Conservation (phyloP, 2,113 vertebrate genomes). For the Protobothrops flavoviridis region DNA sequence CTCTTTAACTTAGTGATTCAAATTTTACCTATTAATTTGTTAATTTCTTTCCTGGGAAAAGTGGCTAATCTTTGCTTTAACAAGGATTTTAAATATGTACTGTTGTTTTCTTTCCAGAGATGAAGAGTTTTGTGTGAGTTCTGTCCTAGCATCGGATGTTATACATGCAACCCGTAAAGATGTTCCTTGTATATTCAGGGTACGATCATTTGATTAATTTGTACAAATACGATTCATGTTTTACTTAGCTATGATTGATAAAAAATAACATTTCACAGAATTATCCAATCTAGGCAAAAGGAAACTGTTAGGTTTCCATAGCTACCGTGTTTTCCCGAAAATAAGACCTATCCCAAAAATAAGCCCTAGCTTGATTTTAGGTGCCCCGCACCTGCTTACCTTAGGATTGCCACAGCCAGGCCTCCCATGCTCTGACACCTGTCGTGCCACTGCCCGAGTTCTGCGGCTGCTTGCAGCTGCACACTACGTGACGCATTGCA, state of each 20-base stretch:
- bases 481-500: no score
- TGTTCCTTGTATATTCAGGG: constrained; percentile 95
- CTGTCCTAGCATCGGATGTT: constrained; percentile 91
- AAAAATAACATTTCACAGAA: neutral
- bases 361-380: no score
- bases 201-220: constrained; percentile 61
- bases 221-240: neutral
- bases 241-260: neutral
- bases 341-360: no score
- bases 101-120: constrained; percentile 76
- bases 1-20: neutral
- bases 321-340: neutral
- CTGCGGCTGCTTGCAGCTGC: no score
- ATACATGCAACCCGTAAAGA: constrained; percentile 95
- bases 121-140: constrained; percentile 93
- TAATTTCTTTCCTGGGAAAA: neutral
- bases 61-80: neutral
- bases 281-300: neutral
- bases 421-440: no score
- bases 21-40: neutral
- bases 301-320: neutral
- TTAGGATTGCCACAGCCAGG: no score
- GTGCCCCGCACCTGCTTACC: no score
- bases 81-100: neutral
- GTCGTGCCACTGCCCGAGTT: no score